Evolutionary conservation across 2,888 invertebrate genomes (phyloP).

Genomic region (Heliconius cydno): DNA sequence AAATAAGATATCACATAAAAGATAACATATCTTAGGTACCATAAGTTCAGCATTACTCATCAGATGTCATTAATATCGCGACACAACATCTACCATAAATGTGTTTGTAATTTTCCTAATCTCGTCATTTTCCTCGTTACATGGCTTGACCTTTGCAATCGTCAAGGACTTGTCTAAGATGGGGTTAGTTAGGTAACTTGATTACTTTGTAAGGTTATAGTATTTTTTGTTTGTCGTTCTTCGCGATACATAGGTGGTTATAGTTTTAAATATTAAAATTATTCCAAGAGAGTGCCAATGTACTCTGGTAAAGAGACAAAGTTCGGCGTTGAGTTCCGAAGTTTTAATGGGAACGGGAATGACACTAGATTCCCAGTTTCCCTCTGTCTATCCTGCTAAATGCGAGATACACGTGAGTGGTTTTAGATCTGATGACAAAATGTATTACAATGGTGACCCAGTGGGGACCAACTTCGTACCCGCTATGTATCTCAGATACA

Average conservation of each 20-base stretch:
- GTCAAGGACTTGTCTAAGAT: neutral
- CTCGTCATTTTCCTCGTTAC: conserved; percentile 24
- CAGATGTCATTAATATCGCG: neutral
- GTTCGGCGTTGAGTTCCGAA: too few species aligned
- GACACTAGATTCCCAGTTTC: too few species aligned
- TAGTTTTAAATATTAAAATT: neutral
- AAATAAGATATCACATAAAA: neutral
- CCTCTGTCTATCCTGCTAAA: too few species aligned
- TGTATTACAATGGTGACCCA: too few species aligned
- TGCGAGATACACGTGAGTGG: too few species aligned
- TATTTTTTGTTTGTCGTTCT: neutral
- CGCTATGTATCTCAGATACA: too few species aligned
- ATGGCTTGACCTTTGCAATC: conserved; percentile 6
- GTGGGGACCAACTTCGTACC: too few species aligned
- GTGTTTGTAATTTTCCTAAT: conserved; percentile 27
- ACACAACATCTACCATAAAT: conserved; percentile 15
- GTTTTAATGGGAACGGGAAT: too few species aligned
- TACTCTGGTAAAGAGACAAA: too few species aligned
- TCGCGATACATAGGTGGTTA: too few species aligned
- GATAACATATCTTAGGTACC: neutral
- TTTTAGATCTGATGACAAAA: too few species aligned
- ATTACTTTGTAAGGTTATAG: neutral
- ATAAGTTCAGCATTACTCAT: neutral
- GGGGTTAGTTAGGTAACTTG: neutral
- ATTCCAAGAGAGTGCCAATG: too few species aligned